Evolutionary conservation across 2,888 invertebrate species (phyloP), one percentile per base, ranked within the genome.

Genomic region (Mythimna loreyi): DNA sequence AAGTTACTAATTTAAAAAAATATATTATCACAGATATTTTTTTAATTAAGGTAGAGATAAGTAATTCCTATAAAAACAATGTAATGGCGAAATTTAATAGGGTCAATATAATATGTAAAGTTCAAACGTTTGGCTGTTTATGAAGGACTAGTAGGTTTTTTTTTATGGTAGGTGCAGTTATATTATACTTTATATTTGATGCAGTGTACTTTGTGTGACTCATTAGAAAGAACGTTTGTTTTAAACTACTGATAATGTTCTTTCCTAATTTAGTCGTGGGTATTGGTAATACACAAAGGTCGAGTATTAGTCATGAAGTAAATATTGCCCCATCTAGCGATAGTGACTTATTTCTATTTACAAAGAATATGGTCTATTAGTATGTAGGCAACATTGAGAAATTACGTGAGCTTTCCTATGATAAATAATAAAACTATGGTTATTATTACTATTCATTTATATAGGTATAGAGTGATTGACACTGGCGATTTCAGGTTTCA

Each of bases 211-310:
- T 9, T n/a, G 28, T 28, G n/a, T 82, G 80, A 75, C 55, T 75
- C 80, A 79, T 64, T 55, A 72, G 75, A 75, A 75, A 62, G 64
- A 64, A 40, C n/a, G 52, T 19, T 47, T 47, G 40, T 64, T 65
- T 61, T 23, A 60, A 62, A 64, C 45, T 25, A 56, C 66, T 33
- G 72, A 70, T 75, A 60, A 61, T 66, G 57, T 52, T 59, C 30
- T 58, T 69, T 72, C 72, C 63, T 53, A 61, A 70, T 68, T 64
- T 66, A 61, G 66, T 40, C 19, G 40, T 40, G 40, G 16, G 40
- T 40, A 19, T 56, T 7, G 33, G 21, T 43, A 11, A 33, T 59
- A 28, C 56, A 53, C 43, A 30, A 40, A 40, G 30, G 67, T 60
- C 50, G n/a, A 53, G 43, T 28, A 58, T 64, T 45, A 43, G 28